A percentile compares a stretch with the other conserved stretches of the same genome.
These are phyloP conservation scores for Numenius phaeopus DNA, from an alignment of 2,797 vertebrate species.

Conservation along the genomic window DNA sequence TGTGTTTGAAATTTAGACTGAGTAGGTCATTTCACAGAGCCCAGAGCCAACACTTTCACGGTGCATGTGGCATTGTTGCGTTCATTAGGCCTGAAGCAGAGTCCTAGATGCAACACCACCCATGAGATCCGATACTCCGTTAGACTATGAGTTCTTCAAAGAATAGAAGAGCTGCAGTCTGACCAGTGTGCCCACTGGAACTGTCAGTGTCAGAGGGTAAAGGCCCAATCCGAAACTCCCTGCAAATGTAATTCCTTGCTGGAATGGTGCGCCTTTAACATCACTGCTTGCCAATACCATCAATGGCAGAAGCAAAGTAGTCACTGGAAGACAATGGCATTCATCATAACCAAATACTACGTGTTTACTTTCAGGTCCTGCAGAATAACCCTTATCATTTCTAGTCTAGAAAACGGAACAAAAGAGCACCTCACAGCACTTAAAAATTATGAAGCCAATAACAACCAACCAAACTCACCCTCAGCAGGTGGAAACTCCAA, in stretches of 20 bases:
- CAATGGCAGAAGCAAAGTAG: neutral
- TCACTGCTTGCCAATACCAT: neutral
- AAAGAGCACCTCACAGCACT: neutral
- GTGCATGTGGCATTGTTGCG: neutral
- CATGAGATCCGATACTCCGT: rapidly evolving
- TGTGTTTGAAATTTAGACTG: neutral
- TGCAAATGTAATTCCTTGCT: neutral
- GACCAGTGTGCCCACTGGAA: neutral
- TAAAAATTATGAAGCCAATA: neutral
- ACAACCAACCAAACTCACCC: neutral
- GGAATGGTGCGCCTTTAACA: neutral
- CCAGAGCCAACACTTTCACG: neutral
- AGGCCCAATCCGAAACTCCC: neutral
- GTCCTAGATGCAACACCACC: neutral
- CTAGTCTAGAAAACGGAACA: neutral
- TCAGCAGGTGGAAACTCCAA: neutral
- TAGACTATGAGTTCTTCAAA: neutral
- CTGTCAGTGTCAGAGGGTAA: neutral
- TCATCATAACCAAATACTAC: neutral
- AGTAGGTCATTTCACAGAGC: neutral
- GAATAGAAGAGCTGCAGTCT: neutral
- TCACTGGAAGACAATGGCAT: neutral
- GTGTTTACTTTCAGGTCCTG: neutral
- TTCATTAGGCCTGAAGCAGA: neutral
- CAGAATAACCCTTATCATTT: neutral